Conservation (phyloP, 1,140 invertebrate genomes). For the Drosophila repleta region DNA sequence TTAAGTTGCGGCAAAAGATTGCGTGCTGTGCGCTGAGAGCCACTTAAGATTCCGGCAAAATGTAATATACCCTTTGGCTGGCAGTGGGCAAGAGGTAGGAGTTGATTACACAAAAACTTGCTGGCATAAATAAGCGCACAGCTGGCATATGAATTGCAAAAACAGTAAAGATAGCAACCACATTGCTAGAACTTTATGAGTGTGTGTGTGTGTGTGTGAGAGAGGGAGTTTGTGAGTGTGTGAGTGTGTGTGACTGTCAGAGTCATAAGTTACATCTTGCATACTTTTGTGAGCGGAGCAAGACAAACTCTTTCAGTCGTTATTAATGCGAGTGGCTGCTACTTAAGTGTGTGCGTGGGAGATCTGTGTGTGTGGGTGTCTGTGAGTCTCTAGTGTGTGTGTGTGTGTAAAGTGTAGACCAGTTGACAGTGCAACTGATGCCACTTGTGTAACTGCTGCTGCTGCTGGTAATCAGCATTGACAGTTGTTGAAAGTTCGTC, state of each 20-base stretch:
- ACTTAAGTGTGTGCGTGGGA: conserved; percentile 32
- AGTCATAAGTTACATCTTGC: conserved; percentile 59
- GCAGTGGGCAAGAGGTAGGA: conserved; percentile 13
- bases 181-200: conserved; percentile 53
- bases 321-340: conserved; percentile 70
- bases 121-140: conserved; percentile 68
- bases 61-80: conserved; percentile 4
- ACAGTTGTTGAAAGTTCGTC: conserved; percentile 72
- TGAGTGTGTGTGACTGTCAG: conserved; percentile 13
- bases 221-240: conserved; percentile 3
- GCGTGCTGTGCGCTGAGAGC: not conserved
- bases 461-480: conserved; percentile 67
- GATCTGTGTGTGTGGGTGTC: conserved; percentile 4
- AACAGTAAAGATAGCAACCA: conserved; percentile 61
- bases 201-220: conserved; percentile 10
- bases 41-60: not conserved
- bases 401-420: conserved; percentile 13
- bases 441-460: not conserved
- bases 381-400: too few relatives aligned
- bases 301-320: conserved; percentile 51
- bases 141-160: conserved; percentile 71
- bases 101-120: conserved; percentile 65
- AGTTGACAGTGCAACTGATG: conserved; percentile 10
- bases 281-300: conserved; percentile 56
- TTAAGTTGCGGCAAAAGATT: too few relatives aligned